A percentile compares a stretch with the other conserved stretches of the same genome.
These are phyloP conservation scores for Gonioctena quinquepunctata DNA, from an alignment of 1,140 invertebrate species.

Conservation along the genomic window DNA sequence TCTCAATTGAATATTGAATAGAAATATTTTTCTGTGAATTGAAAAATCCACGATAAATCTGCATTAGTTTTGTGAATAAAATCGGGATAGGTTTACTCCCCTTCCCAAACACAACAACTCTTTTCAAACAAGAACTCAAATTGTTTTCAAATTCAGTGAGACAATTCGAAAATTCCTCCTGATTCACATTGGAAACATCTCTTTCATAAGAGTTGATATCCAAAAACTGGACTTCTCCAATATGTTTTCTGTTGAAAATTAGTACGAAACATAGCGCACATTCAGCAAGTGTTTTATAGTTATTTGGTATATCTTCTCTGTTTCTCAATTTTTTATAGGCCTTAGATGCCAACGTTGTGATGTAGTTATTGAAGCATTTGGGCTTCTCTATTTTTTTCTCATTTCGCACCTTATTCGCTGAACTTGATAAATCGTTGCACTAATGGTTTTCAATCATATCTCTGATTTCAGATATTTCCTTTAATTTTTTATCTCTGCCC, in stretches of 20 bases:
- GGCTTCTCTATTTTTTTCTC: slow-evolving; percentile 25
- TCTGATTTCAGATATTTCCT: slow-evolving; percentile 18
- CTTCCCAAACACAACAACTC: no score
- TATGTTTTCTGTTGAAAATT: slow-evolving; percentile 32
- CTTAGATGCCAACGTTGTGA: slow-evolving; percentile 16
- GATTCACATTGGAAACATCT: no score
- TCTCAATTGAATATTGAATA: no score
- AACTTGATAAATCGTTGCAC: slow-evolving; percentile 32
- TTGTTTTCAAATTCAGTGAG: no score
- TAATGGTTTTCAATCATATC: slow-evolving; percentile 29
- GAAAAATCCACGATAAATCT: no score
- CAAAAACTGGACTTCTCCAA: slow-evolving; percentile 38
- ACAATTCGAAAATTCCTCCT: no score
- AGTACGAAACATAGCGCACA: slow-evolving; percentile 23
- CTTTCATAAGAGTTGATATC: no score
- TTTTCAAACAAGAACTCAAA: no score
- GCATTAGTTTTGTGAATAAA: no score
- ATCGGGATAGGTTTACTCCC: no score
- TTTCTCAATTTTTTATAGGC: slow-evolving; percentile 23
- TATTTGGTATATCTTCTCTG: background rate
- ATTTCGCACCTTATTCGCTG: slow-evolving; percentile 29
- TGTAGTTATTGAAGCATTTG: slow-evolving; percentile 14
- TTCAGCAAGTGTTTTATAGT: slow-evolving; percentile 33
- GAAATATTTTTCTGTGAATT: no score
- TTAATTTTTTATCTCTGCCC: slow-evolving; percentile 16